These are phyloP conservation scores for Clarias gariepinus DNA, from an alignment of 2,113 vertebrate species.

Conservation along the genomic window DNA sequence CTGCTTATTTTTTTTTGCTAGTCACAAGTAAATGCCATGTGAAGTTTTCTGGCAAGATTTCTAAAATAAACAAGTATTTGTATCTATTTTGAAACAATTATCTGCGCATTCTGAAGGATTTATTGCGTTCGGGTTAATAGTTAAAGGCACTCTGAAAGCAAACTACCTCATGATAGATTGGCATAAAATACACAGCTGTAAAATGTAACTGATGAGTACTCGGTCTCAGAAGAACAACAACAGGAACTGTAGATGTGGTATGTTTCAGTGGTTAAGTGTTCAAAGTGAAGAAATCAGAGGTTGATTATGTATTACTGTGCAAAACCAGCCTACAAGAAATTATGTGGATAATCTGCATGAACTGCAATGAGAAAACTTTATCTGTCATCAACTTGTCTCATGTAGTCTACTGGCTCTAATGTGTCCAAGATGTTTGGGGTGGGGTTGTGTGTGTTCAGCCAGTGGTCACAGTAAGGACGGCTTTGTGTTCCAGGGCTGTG, in stretches of 20 bases:
- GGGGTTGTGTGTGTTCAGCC: slow-evolving; percentile 46
- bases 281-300: slow-evolving; percentile 6
- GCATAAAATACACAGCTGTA: slow-evolving; percentile 5
- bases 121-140: not conserved
- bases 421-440: slow-evolving; percentile 35
- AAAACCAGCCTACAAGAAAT: slow-evolving; percentile 1
- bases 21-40: not conserved
- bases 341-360: slow-evolving; percentile 27
- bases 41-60: not conserved
- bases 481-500: slow-evolving; percentile 34
- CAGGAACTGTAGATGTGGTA: slow-evolving; percentile 26
- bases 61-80: not conserved
- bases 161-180: not conserved
- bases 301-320: slow-evolving; percentile 16
- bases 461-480: slow-evolving; percentile 29
- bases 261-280: slow-evolving; percentile 33
- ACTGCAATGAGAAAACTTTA: slow-evolving; percentile 16
- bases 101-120: not conserved
- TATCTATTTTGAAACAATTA: not conserved
- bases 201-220: slow-evolving; percentile 9
- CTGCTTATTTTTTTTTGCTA: not conserved
- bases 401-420: slow-evolving; percentile 21
- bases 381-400: slow-evolving; percentile 29
- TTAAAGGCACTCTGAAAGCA: not conserved
- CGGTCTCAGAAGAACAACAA: slow-evolving; percentile 17